Percentiles rank a stretch among this genome's conserved stretches.
phyloP scores from a whole-genome alignment of 1,140 invertebrate species.

The Trialeurodes vaporariorum region DNA sequence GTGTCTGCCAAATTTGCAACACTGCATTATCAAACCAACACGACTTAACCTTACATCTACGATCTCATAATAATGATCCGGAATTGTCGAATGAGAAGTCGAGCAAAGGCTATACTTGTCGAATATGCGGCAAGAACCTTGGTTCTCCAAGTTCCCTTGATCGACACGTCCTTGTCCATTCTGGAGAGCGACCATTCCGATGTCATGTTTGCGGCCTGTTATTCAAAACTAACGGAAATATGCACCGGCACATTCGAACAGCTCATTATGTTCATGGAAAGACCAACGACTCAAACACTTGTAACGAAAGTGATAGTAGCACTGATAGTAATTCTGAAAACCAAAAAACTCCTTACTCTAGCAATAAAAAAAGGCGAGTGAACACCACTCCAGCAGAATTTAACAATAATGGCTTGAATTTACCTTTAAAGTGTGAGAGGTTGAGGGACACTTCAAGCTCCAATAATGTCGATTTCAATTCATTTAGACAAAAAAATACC shows the following conservation, averaged over 20 bases:
- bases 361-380: conserved; percentile 5
- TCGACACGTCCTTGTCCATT: conserved; percentile 59
- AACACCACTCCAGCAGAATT: not conserved
- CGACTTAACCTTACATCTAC: conserved; percentile 47
- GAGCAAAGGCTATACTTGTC: conserved; percentile 34
- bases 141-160: conserved; percentile 67
- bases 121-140: conserved; percentile 41
- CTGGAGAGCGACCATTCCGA: conserved; percentile 58
- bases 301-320: conserved; percentile 19
- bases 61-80: conserved; percentile 40
- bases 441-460: conserved; percentile 5
- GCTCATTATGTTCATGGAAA: conserved; percentile 33
- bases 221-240: conserved; percentile 80
- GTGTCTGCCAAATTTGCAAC: conserved; percentile 43
- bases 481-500: conserved; percentile 17
- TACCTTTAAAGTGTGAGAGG: conserved; percentile 1
- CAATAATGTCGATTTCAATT: conserved; percentile 12
- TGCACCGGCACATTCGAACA: conserved; percentile 71
- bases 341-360: not conserved
- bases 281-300: conserved; percentile 10
- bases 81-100: conserved; percentile 23
- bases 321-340: conserved; percentile 14
- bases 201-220: conserved; percentile 68
- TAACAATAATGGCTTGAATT: not conserved
- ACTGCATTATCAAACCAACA: conserved; percentile 37